Evolutionary conservation across 2,888 invertebrate species (phyloP).

Genomic region (Apeira syringaria): DNA sequence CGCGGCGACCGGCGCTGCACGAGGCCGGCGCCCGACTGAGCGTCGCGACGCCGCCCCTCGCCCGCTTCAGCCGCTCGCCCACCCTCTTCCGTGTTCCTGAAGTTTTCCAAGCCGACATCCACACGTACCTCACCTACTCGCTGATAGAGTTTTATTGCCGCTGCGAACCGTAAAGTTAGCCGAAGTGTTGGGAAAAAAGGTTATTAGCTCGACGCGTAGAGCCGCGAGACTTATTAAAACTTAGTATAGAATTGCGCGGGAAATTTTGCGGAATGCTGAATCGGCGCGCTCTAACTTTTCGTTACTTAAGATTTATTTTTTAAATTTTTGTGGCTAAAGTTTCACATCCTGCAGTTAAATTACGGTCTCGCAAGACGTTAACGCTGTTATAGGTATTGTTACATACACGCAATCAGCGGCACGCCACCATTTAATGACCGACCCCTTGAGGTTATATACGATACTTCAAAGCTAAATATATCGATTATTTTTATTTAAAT

Average conservation of each 20-base stretch:
- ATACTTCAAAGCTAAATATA: conserved; percentile 3
- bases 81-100: conserved; percentile 28
- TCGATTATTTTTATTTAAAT: too few species aligned
- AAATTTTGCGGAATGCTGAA: conserved; percentile 20
- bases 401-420: conserved; percentile 26
- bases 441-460: conserved; percentile 14
- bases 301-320: conserved; percentile 8
- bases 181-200: conserved; percentile 49
- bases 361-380: conserved; percentile 22
- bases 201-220: conserved; percentile 48
- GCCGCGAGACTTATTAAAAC: conserved; percentile 52
- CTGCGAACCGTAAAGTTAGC: conserved; percentile 56
- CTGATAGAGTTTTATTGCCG: conserved; percentile 69
- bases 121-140: conserved; percentile 38
- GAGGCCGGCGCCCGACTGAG: conserved; percentile 79
- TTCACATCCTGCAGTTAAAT: conserved; percentile 2
- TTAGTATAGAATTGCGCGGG: conserved; percentile 37
- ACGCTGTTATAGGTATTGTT: conserved; percentile 8
- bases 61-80: conserved; percentile 33
- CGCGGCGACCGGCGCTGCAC: conserved; percentile 73
- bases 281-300: conserved; percentile 20
- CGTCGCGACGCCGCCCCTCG: conserved; percentile 52
- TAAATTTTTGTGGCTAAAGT: conserved; percentile 14
- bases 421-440: conserved; percentile 25
- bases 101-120: conserved; percentile 36